Evolutionary conservation across 1,140 invertebrate species (phyloP), one percentile per base, ranked within the genome.

Genomic region (Dinoponera quadriceps): DNA sequence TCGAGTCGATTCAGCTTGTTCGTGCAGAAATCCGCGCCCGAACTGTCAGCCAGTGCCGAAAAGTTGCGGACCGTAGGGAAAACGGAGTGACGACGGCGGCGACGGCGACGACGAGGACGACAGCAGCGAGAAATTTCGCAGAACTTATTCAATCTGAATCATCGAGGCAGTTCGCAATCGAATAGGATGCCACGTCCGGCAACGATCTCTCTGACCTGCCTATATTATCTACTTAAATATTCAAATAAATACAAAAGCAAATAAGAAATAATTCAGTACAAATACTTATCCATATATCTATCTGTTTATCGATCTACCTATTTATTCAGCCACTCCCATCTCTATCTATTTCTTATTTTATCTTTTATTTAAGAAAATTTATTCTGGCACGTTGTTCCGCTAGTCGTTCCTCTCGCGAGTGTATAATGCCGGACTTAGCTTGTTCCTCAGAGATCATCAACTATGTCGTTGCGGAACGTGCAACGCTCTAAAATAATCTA

Each of bases 121-220:
- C 49, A 72, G 75, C 48, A 33, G 49, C 44, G 44, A 74, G 63
- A 62, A 60, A 59, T 29, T 68, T 49, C 80, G 49, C 51, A 33
- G 27, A 89, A 89, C 85, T 90, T 89, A 90, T 89, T 89, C 85
- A 85, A 89, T 88, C 82, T 75, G 78, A 83, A 86, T 83, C 82
- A 86, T 88, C 82, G 82, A 88, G 85, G 85, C 86, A 86, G 80
- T 86, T 88, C 55, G 62, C 62, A 63, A 72, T 77, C 77, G 84
- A 88, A 83, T 80, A 83, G 82, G 83, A 14, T 62, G 62, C 57
- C 33, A n/a, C 25, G 18, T 54, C 48, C 63, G 54, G 38, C 48
- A 54, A 68, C 60, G 59, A 68, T 63, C 84, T n/a, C n/a, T n/a
- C n/a, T n/a, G 60, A 66, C 11, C 38, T 44, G n/a, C n/a, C n/a